A percentile compares a stretch with the other conserved stretches of the same genome.
Conservation (phyloP, 2,888 invertebrate species). For the Eulithis prunata region DNA sequence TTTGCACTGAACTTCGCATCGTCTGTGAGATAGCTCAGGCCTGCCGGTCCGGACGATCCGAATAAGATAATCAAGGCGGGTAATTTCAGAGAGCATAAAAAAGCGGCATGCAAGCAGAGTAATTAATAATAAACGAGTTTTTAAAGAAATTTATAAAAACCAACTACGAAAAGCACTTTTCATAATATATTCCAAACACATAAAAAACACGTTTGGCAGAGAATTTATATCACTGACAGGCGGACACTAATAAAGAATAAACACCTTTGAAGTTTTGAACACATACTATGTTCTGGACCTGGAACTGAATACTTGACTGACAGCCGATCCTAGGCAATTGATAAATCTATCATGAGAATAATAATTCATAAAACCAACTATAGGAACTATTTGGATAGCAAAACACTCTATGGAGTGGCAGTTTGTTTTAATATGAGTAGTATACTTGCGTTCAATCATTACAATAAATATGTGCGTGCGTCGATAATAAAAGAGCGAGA, state of each 20-base stretch:
- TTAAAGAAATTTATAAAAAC: constrained; percentile 39
- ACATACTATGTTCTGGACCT: constrained; percentile 5
- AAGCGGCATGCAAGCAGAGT: constrained; percentile 62
- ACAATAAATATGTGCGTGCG: constrained; percentile 40
- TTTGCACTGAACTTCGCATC: constrained; percentile 14
- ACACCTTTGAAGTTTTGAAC: constrained; percentile 13
- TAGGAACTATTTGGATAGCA: neutral
- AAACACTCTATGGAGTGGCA: neutral
- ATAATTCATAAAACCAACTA: no score
- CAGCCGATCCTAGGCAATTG: no score
- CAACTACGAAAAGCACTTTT: constrained; percentile 32
- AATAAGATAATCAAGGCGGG: constrained; percentile 80
- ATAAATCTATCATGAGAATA: no score
- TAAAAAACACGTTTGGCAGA: constrained; percentile 27
- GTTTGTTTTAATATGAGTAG: neutral
- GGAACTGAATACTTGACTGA: neutral
- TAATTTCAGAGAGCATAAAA: constrained; percentile 74
- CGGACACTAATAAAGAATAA: constrained; percentile 23
- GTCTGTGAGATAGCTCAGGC: constrained; percentile 12
- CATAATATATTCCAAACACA: constrained; percentile 19
- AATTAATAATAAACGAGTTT: constrained; percentile 70
- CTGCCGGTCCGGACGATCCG: constrained; percentile 55
- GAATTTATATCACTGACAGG: constrained; percentile 11
- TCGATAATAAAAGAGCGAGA: constrained; percentile 61
- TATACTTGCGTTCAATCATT: constrained; percentile 44